These are phyloP conservation scores for Tapera naevia DNA, from an alignment of 2,797 vertebrate species.

Conservation along the genomic window DNA sequence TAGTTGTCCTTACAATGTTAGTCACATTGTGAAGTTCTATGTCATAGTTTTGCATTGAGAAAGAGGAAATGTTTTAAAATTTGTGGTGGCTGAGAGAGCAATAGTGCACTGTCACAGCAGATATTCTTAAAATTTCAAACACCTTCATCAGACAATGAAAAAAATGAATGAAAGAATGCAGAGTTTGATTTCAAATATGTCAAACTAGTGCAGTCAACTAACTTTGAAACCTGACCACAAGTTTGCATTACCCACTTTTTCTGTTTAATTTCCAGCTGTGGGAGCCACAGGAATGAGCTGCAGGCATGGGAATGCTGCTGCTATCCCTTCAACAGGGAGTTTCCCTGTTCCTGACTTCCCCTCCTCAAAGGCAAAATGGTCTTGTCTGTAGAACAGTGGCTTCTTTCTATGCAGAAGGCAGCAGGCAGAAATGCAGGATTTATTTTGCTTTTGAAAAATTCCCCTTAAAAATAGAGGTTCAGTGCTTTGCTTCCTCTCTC, in stretches of 20 bases:
- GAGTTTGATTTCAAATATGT: slow-evolving; percentile 59
- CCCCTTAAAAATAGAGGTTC: neutral
- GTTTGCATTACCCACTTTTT: slow-evolving; percentile 59
- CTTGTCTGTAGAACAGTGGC: slow-evolving; percentile 45
- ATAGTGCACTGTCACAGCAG: neutral
- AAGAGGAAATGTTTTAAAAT: neutral
- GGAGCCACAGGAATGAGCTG: slow-evolving; percentile 73
- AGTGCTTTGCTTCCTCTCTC: neutral
- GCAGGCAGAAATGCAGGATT: slow-evolving; percentile 15
- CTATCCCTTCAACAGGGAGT: slow-evolving; percentile 47
- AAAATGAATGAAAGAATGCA: slow-evolving; percentile 26
- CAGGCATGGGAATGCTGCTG: slow-evolving; percentile 59
- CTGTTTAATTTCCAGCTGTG: slow-evolving; percentile 66
- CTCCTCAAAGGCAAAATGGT: slow-evolving; percentile 50
- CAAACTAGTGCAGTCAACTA: slow-evolving; percentile 18
- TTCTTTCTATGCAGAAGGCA: slow-evolving; percentile 42
- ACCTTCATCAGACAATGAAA: slow-evolving; percentile 51
- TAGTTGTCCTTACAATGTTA: neutral
- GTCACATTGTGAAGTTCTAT: neutral
- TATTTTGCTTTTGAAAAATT: slow-evolving; percentile 15
- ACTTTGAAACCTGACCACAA: slow-evolving; percentile 52
- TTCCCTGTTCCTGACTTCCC: slow-evolving; percentile 53
- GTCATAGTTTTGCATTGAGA: neutral
- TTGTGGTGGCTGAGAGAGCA: neutral
- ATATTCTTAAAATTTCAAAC: slow-evolving; percentile 14